Percentiles rank a stretch among this genome's conserved stretches.
These are phyloP conservation scores for Channa striata DNA, from an alignment of 2,797 vertebrate species.

Conservation along the genomic window DNA sequence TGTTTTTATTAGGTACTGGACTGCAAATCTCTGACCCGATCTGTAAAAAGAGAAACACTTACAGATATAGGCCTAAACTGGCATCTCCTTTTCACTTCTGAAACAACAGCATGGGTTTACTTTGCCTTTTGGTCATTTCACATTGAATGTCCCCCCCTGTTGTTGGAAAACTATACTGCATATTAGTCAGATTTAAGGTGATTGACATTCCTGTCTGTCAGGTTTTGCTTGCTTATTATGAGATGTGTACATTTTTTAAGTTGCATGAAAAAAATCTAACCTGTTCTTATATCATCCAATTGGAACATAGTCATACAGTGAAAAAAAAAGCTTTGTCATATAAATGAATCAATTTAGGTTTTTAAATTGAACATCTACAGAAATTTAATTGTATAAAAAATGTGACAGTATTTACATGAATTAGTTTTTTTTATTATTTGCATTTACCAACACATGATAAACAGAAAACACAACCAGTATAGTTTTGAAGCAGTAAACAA, in stretches of 20 bases:
- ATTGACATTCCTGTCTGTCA: not conserved
- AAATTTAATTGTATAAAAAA: not conserved
- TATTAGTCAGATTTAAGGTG: not conserved
- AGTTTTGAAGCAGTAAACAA: too few species aligned
- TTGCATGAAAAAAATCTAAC: not conserved
- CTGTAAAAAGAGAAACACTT: not conserved
- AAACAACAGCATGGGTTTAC: not conserved
- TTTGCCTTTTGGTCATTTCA: conserved; percentile 39
- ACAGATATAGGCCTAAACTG: not conserved
- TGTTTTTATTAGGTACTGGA: not conserved
- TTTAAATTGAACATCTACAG: not conserved
- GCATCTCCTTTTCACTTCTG: not conserved
- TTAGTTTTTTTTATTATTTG: not conserved
- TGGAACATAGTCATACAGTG: too few species aligned
- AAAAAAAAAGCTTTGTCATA: not conserved
- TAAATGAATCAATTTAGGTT: not conserved
- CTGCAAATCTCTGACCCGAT: not conserved
- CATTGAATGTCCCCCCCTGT: conserved; percentile 77
- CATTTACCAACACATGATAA: not conserved
- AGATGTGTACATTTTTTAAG: not conserved
- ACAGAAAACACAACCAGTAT: not conserved
- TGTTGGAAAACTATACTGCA: conserved; percentile 56
- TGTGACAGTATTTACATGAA: not conserved
- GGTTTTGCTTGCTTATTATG: not conserved
- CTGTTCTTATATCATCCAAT: too few species aligned